Conservation (phyloP, 2,113 vertebrate genomes). For the Scomber scombrus region DNA sequence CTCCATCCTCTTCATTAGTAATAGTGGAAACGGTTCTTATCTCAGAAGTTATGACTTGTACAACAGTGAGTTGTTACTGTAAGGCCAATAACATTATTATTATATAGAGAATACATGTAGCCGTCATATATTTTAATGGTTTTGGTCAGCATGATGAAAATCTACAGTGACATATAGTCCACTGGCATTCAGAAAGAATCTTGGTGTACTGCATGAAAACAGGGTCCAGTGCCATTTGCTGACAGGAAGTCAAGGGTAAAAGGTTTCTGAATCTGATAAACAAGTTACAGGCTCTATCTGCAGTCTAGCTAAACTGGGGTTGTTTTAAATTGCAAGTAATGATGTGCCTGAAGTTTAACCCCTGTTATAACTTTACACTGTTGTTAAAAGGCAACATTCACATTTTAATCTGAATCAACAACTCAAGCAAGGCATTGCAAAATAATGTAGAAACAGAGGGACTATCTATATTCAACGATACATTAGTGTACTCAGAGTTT, state of each 20-base stretch:
- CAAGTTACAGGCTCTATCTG: not conserved
- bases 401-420: too few species aligned
- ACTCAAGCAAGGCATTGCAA: too few species aligned
- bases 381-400: too few species aligned
- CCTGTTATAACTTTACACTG: not conserved
- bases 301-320: not conserved
- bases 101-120: not conserved
- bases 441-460: not conserved
- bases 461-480: not conserved
- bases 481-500: constrained; percentile 43
- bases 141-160: not conserved
- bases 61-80: not conserved
- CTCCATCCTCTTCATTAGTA: not conserved
- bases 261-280: constrained; percentile 15
- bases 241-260: constrained; percentile 9
- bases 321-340: not conserved
- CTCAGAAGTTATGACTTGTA: not conserved
- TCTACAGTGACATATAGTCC: not conserved
- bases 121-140: too few species aligned
- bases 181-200: constrained; percentile 23
- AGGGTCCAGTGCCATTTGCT: not conserved
- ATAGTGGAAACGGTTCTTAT: not conserved
- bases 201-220: not conserved
- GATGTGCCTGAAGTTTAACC: not conserved
- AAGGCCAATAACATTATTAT: not conserved